Percentiles rank a stretch among this genome's conserved stretches.
Evolutionary conservation across 2,113 vertebrate genomes (phyloP).

Genomic region (Prunella fulvescens): DNA sequence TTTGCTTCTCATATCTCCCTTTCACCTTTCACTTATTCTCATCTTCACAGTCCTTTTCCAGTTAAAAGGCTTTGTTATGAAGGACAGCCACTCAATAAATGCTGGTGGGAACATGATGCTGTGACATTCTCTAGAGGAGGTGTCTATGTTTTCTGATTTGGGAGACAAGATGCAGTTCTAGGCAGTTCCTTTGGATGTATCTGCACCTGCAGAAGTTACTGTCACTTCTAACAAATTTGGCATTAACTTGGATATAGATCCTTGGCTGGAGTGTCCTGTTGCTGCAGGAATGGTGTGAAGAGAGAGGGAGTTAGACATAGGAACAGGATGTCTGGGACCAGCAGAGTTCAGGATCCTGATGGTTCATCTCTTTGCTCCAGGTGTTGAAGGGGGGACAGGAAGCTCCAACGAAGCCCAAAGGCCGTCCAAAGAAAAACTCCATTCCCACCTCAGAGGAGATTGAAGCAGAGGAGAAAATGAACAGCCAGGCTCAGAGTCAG

Average conservation of each 20-base stretch:
- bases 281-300: background rate
- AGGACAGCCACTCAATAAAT: background rate
- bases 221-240: background rate
- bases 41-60: background rate
- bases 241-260: background rate
- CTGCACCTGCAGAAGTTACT: background rate
- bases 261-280: background rate
- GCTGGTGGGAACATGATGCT: background rate
- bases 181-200: background rate
- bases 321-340: background rate
- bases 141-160: background rate
- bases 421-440: conserved; percentile 97
- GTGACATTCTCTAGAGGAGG: background rate
- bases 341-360: background rate
- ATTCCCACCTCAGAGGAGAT: conserved; percentile 97
- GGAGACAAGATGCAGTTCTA: background rate
- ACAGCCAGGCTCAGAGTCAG: conserved; percentile 77
- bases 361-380: conserved; percentile 60
- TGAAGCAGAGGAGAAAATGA: conserved; percentile 89
- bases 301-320: background rate
- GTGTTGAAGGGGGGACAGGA: conserved; percentile 98
- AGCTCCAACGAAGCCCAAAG: conserved; percentile 97
- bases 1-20: background rate
- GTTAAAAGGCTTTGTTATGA: background rate
- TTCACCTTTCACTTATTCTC: background rate